Percentiles rank a stretch among this genome's conserved stretches.
Conservation (phyloP, 2,888 invertebrate genomes). For the Caenorhabditis sp. region DNA sequence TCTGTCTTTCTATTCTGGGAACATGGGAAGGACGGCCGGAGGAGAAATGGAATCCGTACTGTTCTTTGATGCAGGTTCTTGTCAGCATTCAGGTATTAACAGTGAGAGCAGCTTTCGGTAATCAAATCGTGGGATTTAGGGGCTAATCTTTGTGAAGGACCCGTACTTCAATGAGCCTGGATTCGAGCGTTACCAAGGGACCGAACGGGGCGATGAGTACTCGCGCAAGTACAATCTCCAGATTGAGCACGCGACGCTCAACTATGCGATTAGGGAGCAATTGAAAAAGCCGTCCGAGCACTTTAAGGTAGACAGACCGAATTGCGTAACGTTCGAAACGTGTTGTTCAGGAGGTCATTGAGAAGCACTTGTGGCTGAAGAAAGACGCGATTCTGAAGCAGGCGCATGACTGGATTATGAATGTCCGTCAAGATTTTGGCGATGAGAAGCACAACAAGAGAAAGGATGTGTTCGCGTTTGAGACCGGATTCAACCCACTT, state of each 20-base stretch:
- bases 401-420: constrained; percentile 65
- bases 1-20: constrained; percentile 77
- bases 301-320: constrained; percentile 64
- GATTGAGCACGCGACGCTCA: constrained; percentile 78
- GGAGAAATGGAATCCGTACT: constrained; percentile 79
- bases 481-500: constrained; percentile 64
- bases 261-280: constrained; percentile 78
- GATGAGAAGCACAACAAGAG: constrained; percentile 64
- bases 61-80: constrained; percentile 78
- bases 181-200: constrained; percentile 80
- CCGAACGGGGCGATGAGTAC: constrained; percentile 75
- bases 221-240: constrained; percentile 77
- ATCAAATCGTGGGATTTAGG: constrained; percentile 81
- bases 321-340: not conserved
- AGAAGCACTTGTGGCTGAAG: constrained; percentile 78
- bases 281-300: constrained; percentile 70
- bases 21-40: constrained; percentile 79
- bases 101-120: not conserved
- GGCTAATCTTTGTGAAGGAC: constrained; percentile 83
- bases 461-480: constrained; percentile 67
- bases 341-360: constrained; percentile 72
- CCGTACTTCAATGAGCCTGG: constrained; percentile 85
- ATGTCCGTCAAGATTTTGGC: constrained; percentile 60
- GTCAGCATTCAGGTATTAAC: constrained; percentile 76
- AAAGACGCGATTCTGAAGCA: constrained; percentile 74